Base-by-base conservation (phyloP, 2,113 vertebrate genomes). In the Nansenia antarctica region DNA sequence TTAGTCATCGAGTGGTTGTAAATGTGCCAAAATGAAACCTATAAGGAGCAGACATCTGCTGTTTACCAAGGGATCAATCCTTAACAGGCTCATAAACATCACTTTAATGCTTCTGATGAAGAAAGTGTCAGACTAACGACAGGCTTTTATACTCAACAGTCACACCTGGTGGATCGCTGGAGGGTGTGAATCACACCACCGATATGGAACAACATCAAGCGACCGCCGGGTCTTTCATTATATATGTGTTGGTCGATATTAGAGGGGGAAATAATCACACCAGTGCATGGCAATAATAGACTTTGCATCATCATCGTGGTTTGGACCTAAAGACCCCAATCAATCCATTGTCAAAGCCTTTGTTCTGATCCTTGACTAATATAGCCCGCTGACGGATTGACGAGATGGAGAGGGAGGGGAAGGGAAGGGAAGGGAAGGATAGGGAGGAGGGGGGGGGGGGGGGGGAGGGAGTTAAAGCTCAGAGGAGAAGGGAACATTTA, bases 271-370 rank as follows among this genome's bases (percentile, higher is more conserved):
- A 47, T 62, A 70, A 70, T 70, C 47, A 64, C 68, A 69, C 70
- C 72, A 74, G 61, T 34, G 30, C n/a, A 65, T 70, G 66, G 45
- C 6, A 72, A 75, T 69, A 73, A 83, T 65, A 79, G 69, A 80
- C 76, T 73, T 78, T 69, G 70, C 68, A 78, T 79, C 67, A 77
- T 77, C 74, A 77, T 71, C 74, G 73, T 74, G 67, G 65, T 52
- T 62, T 49, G 32, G 72, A 70, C 55, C 54, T 34, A 26, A 75
- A 70, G 65, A 69, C 65, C 61, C 74, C 71, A 77, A 72, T 77
- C 71, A 53, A 69, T 74, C 73, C 45, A 53, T 76, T 71, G 65
- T 70, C 62, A 31, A 1, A 30, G 35, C 37, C 9, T 42, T 47
- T 67, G 20, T 47, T 74, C 68, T 74, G 70, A 74, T 64, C 45